phyloP scores from a whole-genome alignment of 2,113 vertebrate genomes.

The Rhinopomastus cyanomelas region DNA sequence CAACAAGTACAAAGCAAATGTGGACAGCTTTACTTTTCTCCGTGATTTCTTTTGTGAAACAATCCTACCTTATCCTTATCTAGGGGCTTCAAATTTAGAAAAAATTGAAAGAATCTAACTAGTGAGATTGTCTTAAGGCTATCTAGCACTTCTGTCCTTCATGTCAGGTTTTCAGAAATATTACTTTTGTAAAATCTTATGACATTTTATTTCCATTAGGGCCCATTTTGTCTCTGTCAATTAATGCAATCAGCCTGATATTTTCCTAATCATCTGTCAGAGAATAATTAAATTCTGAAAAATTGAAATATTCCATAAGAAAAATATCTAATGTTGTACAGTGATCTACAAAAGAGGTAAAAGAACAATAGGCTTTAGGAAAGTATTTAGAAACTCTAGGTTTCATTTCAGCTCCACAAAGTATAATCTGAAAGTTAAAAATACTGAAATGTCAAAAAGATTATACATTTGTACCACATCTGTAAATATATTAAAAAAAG shows the following conservation, averaged over 20 bases:
- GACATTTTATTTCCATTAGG: background rate
- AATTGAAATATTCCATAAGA: background rate
- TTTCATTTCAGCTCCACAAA: background rate
- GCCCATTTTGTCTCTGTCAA: background rate
- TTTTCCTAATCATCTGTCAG: background rate
- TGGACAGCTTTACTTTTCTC: background rate
- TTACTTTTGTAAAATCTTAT: background rate
- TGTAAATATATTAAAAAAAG: background rate
- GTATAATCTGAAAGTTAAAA: background rate
- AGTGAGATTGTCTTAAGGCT: background rate
- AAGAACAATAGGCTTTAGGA: background rate
- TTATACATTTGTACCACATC: background rate
- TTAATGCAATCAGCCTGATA: background rate
- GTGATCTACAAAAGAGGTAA: background rate
- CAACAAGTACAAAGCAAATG: background rate
- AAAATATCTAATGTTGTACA: background rate
- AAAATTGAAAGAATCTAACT: background rate
- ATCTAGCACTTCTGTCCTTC: fast-evolving
- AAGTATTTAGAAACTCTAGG: background rate
- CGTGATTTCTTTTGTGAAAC: background rate
- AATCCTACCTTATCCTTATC: background rate
- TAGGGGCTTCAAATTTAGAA: background rate
- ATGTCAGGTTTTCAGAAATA: background rate
- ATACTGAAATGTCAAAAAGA: background rate
- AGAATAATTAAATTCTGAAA: background rate